These are phyloP conservation scores for Hypanus sabinus DNA, from an alignment of 2,113 vertebrate species.

Conservation along the genomic window DNA sequence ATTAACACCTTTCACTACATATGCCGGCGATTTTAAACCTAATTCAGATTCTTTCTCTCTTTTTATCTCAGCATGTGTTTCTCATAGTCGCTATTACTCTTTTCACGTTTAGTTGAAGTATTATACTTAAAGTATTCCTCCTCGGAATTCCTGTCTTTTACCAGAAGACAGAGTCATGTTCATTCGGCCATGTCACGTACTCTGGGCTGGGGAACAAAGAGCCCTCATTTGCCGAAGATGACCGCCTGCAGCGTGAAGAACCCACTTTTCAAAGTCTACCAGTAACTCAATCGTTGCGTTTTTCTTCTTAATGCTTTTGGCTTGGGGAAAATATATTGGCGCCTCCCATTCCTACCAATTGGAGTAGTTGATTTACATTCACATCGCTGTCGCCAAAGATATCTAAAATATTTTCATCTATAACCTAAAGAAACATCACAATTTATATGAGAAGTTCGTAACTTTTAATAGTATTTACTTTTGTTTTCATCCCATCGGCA, in stretches of 20 bases:
- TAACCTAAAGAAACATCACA: background rate
- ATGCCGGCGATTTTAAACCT: no score
- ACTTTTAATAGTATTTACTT: background rate
- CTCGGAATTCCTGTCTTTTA: background rate
- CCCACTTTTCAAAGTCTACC: background rate
- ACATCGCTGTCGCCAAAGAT: background rate
- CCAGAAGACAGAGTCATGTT: background rate
- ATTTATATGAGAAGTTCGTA: background rate
- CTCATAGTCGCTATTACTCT: background rate
- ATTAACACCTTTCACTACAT: no score
- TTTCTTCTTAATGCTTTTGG: background rate
- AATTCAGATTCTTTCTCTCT: no score
- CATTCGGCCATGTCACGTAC: background rate
- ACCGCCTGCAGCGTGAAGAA: background rate
- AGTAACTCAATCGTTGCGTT: background rate
- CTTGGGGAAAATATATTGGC: background rate
- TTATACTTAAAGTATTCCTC: background rate
- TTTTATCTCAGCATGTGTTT: background rate
- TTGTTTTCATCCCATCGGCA: background rate
- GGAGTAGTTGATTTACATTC: background rate
- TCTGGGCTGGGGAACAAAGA: background rate
- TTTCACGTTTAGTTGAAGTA: background rate
- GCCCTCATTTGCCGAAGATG: background rate
- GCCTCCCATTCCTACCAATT: background rate
- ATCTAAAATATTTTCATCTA: background rate